Base-by-base conservation (phyloP, 2,113 vertebrate species). In the Butorides virescens region DNA sequence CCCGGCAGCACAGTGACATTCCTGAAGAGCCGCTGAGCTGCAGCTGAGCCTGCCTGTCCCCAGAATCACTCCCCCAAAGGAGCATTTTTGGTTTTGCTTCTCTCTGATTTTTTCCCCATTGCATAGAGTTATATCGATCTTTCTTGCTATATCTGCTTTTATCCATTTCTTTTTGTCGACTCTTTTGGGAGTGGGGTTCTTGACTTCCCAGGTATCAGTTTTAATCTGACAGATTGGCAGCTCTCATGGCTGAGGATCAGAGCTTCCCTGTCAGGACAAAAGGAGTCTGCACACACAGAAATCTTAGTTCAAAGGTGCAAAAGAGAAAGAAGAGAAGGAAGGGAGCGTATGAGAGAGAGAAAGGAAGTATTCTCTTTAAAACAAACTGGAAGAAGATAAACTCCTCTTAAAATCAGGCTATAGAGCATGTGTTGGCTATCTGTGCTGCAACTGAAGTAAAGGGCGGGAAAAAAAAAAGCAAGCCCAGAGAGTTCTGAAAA, bases 1-100 rank as follows among this genome's bases (percentile, higher is more conserved):
- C 74, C 2, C 22, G 25, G 74, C 32, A 6, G 8, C 3, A 10
- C 1, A 0, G 36, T 15, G 46, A 34, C 9, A 1, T 5, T 44
- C 49, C 58, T 6, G 25, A 21, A 18, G 16, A 86, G 59, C 29
- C 12, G 1, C 50, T 3, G 4, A 15, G n/a, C 53, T 37, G 27
- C 1, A 1, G 11, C 79, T 26, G 27, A 50, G 32, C 50, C 65
- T n/a, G 13, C 37, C 9, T 46, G 15, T 42, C 42, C 30, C 27
- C 20, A 10, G 0, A 26, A 34, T 32, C 22, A 7, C 42, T 36
- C 36, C 67, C 55, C 32, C 36, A 36, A 23, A 32, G 46, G 17
- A 72, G 32, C 52, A 86, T 66, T 66, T 30, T 30, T 25, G 15
- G 3, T 7, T 75, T 66, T 61, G 16, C 58, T 67, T 42, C 74